Evolutionary conservation across 2,113 vertebrate genomes (phyloP).

Genomic region (Corvus moneduloides): DNA sequence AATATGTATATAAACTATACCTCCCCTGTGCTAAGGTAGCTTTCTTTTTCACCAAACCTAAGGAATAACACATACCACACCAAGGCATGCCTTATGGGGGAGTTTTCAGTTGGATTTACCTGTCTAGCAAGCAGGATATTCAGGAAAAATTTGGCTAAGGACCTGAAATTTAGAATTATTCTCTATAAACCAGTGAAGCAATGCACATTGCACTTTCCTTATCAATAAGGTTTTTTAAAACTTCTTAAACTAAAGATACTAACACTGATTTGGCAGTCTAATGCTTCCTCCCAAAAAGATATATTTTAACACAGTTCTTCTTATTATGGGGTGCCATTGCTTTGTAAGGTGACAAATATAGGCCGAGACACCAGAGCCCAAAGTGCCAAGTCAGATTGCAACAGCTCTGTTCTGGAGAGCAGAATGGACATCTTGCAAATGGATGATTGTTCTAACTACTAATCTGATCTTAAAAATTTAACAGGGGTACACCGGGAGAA

Average conservation of each 20-base stretch:
- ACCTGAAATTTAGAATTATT: not conserved
- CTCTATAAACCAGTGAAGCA: not conserved
- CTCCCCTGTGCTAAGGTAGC: not conserved
- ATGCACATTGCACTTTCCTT: not conserved
- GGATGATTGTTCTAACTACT: not conserved
- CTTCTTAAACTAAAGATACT: not conserved
- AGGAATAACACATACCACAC: not conserved
- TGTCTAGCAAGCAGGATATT: fast-evolving
- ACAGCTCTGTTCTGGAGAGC: not conserved
- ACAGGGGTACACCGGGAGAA: not conserved
- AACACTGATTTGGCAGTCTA: not conserved
- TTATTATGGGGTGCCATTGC: fast-evolving
- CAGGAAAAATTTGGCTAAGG: not conserved
- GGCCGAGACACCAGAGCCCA: not conserved
- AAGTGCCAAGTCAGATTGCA: not conserved
- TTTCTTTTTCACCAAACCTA: not conserved
- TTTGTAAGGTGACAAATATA: not conserved
- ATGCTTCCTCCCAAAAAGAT: not conserved
- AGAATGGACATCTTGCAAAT: not conserved
- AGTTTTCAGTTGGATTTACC: not conserved
- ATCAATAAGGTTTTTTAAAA: not conserved
- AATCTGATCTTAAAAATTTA: not conserved
- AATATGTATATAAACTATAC: no score
- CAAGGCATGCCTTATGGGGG: not conserved
- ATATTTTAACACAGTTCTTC: not conserved